phyloP scores from a whole-genome alignment of 2,113 vertebrate genomes.

The Thunnus maccoyii region DNA sequence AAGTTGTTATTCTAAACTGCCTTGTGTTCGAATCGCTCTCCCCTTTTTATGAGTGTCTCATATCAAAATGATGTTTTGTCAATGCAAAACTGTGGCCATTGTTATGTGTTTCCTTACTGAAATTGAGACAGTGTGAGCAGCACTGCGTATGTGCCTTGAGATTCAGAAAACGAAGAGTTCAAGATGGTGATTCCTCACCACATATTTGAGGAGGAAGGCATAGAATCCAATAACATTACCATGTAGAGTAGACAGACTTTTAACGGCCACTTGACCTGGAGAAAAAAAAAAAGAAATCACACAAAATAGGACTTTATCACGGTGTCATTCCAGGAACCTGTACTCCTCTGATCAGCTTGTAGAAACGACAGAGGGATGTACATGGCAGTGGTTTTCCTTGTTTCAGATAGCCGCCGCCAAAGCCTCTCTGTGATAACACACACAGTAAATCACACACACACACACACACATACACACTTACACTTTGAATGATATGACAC shows the following conservation, averaged over 20 bases:
- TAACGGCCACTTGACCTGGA: constrained; percentile 52
- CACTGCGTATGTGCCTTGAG: constrained; percentile 87
- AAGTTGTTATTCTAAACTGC: constrained; percentile 68
- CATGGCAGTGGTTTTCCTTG: constrained; percentile 3
- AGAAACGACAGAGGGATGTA: constrained; percentile 23
- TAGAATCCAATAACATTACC: constrained; percentile 55
- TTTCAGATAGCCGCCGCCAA: constrained; percentile 45
- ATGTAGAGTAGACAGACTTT: constrained; percentile 54
- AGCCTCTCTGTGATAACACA: constrained; percentile 43
- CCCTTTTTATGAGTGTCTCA: constrained; percentile 81
- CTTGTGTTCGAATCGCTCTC: constrained; percentile 78
- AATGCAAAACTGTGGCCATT: constrained; percentile 65
- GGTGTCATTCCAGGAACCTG: constrained; percentile 62
- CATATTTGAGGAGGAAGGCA: constrained; percentile 43
- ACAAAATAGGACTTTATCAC: constrained; percentile 32
- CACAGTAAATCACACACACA: constrained; percentile 20
- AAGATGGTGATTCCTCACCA: constrained; percentile 49
- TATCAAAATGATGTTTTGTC: constrained; percentile 68
- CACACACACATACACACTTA: constrained; percentile 28
- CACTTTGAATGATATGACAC: constrained; percentile 66
- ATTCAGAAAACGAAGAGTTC: constrained; percentile 74
- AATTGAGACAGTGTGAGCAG: constrained; percentile 83
- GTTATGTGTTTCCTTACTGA: constrained; percentile 71
- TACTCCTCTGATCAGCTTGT: constrained; percentile 48
- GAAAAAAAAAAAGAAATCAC: not conserved